phyloP scores from a whole-genome alignment of 2,797 vertebrate genomes.

The Synaphobranchus kaupii region DNA sequence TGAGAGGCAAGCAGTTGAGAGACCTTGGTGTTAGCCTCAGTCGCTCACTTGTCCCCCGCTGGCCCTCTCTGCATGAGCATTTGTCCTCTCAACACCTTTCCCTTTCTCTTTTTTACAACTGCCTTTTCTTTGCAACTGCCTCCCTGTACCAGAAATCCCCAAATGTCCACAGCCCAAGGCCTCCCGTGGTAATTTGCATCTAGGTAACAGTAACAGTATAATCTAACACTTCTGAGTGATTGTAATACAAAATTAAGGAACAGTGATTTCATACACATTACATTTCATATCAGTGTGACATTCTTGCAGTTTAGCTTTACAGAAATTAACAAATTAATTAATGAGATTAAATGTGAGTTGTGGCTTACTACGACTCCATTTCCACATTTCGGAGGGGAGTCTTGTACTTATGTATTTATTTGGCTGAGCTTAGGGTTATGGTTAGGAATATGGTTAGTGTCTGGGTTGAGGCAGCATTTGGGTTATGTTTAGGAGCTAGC shows the following conservation, averaged over 20 bases:
- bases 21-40: constrained; percentile 63
- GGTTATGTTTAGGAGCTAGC: too few species aligned
- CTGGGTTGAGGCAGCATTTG: too few species aligned
- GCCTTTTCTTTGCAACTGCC: not conserved
- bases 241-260: not conserved
- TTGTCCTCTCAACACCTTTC: not conserved
- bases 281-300: not conserved
- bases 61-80: not conserved
- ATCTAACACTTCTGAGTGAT: not conserved
- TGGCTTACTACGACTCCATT: too few species aligned
- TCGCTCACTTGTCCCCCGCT: constrained; percentile 58
- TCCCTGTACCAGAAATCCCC: not conserved
- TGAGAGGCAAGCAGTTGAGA: constrained; percentile 66
- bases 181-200: not conserved
- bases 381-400: too few species aligned
- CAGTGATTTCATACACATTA: too few species aligned
- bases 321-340: too few species aligned
- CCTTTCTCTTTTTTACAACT: not conserved
- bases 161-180: not conserved
- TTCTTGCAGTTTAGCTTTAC: too few species aligned
- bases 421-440: too few species aligned
- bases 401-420: too few species aligned
- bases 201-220: not conserved
- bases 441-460: too few species aligned
- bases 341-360: too few species aligned